phyloP scores from a whole-genome alignment of 2,113 vertebrate genomes.

The Bostrychus sinensis region DNA sequence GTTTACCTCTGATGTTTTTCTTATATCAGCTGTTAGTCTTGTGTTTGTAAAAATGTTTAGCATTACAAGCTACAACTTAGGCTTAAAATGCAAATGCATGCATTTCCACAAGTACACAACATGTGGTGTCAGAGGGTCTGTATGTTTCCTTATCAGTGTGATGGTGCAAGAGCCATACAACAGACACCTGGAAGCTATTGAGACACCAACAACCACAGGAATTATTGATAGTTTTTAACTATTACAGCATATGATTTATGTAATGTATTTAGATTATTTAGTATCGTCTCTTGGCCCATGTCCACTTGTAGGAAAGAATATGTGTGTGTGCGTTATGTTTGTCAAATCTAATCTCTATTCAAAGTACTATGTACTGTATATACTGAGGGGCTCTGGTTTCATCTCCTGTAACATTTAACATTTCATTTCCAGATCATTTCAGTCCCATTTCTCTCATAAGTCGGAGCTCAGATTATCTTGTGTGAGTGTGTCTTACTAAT shows the following conservation, averaged over 20 bases:
- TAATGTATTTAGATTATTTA: neutral
- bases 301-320: neutral
- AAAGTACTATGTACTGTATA: neutral
- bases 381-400: neutral
- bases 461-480: slow-evolving; percentile 44
- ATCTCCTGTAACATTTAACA: neutral
- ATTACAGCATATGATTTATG: too few relatives aligned
- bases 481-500: slow-evolving; percentile 85
- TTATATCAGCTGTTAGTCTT: too few relatives aligned
- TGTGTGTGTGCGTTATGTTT: neutral
- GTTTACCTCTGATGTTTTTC: too few relatives aligned
- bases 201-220: neutral
- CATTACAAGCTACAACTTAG: neutral
- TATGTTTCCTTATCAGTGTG: slow-evolving; percentile 23
- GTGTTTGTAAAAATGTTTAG: slow-evolving; percentile 6
- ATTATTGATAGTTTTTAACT: neutral
- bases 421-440: neutral
- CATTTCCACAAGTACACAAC: slow-evolving; percentile 23
- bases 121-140: slow-evolving; percentile 21
- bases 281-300: neutral
- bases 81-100: slow-evolving; percentile 30
- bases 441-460: slow-evolving; percentile 16
- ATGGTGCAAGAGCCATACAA: slow-evolving; percentile 26
- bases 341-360: neutral
- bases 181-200: slow-evolving; percentile 34